phyloP scores from a whole-genome alignment of 2,888 invertebrate genomes.

The Drosophila leonis region DNA sequence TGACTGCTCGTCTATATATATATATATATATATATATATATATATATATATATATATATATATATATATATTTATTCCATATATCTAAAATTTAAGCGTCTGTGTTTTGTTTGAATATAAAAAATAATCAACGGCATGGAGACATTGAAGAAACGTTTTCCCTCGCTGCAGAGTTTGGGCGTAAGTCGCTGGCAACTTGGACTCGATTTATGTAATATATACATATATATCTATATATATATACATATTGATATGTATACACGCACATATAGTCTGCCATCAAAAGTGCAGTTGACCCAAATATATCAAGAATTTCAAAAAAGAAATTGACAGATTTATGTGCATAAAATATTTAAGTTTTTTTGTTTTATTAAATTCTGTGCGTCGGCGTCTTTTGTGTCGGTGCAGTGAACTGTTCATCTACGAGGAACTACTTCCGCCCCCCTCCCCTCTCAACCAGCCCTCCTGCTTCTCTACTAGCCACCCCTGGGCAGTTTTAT shows the following conservation, averaged over 20 bases:
- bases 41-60: constrained; percentile 23
- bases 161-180: constrained; percentile 87
- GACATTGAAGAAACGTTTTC: constrained; percentile 86
- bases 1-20: constrained; percentile 40
- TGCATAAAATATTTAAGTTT: constrained; percentile 27
- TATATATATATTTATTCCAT: constrained; percentile 15
- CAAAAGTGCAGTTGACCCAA: constrained; percentile 47
- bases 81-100: constrained; percentile 41
- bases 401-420: constrained; percentile 52
- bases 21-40: constrained; percentile 30
- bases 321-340: constrained; percentile 13
- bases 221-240: background rate
- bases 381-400: constrained; percentile 19
- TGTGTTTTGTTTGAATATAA: constrained; percentile 23
- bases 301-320: constrained; percentile 30
- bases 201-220: constrained; percentile 43
- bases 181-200: constrained; percentile 82
- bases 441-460: background rate
- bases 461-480: background rate
- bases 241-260: constrained; percentile 4
- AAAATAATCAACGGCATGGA: constrained; percentile 64
- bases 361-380: constrained; percentile 6
- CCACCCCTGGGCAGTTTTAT: constrained; percentile 4
- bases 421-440: background rate
- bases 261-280: background rate